Conservation (phyloP, 1,140 invertebrate species). For the Dendroctonus ponderosae region DNA sequence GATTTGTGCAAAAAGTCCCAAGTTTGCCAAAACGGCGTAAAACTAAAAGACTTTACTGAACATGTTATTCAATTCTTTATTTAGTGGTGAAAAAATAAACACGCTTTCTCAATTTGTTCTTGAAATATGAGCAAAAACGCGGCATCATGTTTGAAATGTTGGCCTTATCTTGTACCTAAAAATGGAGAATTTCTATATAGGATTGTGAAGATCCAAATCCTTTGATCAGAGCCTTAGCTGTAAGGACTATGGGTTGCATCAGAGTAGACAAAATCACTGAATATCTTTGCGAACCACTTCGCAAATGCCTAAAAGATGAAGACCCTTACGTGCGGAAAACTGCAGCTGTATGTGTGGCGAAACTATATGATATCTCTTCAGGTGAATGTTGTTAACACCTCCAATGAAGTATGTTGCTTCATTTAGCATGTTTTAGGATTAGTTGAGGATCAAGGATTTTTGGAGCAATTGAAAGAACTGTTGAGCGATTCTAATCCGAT, state of each 20-base stretch:
- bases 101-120: not conserved
- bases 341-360: constrained; percentile 98
- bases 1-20: no score
- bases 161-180: not conserved
- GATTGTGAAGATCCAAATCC: constrained; percentile 99
- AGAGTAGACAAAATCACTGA: constrained; percentile 99
- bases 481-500: constrained; percentile 99
- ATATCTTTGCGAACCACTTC: constrained; percentile 96
- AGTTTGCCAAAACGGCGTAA: no score
- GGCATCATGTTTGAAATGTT: no score
- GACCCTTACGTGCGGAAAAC: constrained; percentile 99
- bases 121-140: not conserved
- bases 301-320: constrained; percentile 98
- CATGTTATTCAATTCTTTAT: no score
- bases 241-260: constrained; percentile 99
- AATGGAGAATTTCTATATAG: constrained; percentile 52
- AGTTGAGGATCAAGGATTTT: constrained; percentile 97
- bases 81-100: not conserved
- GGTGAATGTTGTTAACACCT: constrained; percentile 25
- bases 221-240: constrained; percentile 95
- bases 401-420: not conserved
- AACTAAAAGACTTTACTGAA: no score
- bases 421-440: constrained; percentile 58
- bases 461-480: constrained; percentile 95
- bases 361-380: constrained; percentile 98